Evolutionary conservation across 2,888 invertebrate genomes (phyloP), one percentile per base, ranked within the genome.

Genomic region (Helicoverpa assulta): DNA sequence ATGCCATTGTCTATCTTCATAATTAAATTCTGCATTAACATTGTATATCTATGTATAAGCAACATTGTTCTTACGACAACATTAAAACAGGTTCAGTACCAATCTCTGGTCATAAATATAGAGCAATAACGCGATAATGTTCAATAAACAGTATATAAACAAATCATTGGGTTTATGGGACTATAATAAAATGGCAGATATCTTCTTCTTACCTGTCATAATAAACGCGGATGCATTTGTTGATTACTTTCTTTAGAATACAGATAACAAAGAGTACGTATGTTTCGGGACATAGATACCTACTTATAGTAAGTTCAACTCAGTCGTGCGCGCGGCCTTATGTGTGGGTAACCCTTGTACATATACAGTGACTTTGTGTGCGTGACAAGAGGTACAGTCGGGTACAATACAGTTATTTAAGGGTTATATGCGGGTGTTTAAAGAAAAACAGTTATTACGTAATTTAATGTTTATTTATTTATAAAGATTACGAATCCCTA

Each of bases 141-240:
- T 40, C 64, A 54, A 68, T 81, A 80, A 78, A 79, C 67, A 68
- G 58, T 8, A 26, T 47, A 70, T 43, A 73, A 73, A 78, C 75
- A 63, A 81, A 78, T 71, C 2, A 62, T 72, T 55, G 7, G n/a
- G 19, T 66, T 66, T 5, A 6, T 21, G 52, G 29, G 29, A 58
- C 37, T 40, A 51, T 54, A 26, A 59, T 62, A 76, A 70, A 73
- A 54, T 43, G 2, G 4, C n/a, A 40, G 37, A 29, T 16, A 37
- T 33, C 53, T 51, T 40, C 7, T 59, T 43, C 43, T 47, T 47
- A 16, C 47, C 16, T 47, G n/a, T n/a, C 0, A 5, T 6, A n/a
- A 47, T n/a, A 47, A n/a, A n/a, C 47, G 14, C 2, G 16, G 6
- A 47, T 47, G 47, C 47, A 47, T 47, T 47, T 47, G 16, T 5